A percentile compares a stretch with the other conserved stretches of the same genome.
Conservation (phyloP, 1,140 invertebrate species). For the Prorops nasuta region DNA sequence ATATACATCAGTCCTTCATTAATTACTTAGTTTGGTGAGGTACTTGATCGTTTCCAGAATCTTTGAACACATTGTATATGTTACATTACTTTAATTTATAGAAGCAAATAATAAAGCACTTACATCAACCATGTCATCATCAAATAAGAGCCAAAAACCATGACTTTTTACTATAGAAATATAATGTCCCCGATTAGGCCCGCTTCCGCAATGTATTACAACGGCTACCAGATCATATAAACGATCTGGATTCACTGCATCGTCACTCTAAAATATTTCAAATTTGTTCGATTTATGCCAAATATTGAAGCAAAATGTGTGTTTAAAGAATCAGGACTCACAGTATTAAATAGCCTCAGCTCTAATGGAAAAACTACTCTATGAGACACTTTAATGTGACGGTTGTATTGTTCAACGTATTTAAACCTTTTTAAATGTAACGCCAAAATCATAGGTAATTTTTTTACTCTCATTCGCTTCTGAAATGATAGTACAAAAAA, state of each 20-base stretch:
- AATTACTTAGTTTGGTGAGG: too few relatives aligned
- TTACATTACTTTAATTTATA: too few relatives aligned
- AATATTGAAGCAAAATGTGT: background rate
- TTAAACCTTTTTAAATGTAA: constrained; percentile 98
- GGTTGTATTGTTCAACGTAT: constrained; percentile 98
- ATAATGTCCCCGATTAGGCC: constrained; percentile 98
- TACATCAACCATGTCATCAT: constrained; percentile 99
- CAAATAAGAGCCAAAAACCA: constrained; percentile 98
- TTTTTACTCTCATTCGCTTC: constrained; percentile 97
- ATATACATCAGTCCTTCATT: too few relatives aligned
- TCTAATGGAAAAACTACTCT: constrained; percentile 98
- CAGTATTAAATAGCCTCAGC: constrained; percentile 95
- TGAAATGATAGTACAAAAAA: constrained; percentile 60
- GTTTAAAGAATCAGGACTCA: constrained; percentile 53
- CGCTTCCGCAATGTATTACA: constrained; percentile 98
- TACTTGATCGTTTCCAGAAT: too few relatives aligned
- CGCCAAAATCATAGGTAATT: constrained; percentile 95
- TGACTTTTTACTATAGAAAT: constrained; percentile 99
- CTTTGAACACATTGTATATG: too few relatives aligned
- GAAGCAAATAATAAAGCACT: constrained; percentile 50
- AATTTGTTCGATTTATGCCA: background rate
- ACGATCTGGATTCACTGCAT: constrained; percentile 95
- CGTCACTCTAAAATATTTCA: constrained; percentile 77
- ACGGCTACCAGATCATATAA: constrained; percentile 98
- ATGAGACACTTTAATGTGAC: constrained; percentile 98